Conservation (phyloP, 30 jellyfish, hydroid and myxozoan genomes). For the Aurelia sp. region DNA sequence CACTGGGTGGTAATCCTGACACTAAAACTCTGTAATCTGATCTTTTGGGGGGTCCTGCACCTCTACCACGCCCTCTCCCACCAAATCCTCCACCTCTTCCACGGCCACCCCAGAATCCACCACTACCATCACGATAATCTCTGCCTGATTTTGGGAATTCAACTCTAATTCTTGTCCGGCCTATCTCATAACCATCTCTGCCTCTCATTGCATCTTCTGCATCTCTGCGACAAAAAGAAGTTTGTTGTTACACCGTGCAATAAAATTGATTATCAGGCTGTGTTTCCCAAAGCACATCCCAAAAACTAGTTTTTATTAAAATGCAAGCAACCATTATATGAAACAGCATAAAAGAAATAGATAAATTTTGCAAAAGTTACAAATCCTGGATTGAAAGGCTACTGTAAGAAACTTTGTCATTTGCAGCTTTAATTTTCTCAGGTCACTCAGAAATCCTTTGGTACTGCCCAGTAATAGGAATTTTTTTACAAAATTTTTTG, state of each 20-base stretch:
- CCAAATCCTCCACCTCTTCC: slow-evolving; percentile 67
- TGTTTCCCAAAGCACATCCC: too few species aligned
- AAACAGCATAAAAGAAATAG: too few species aligned
- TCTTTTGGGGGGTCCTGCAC: slow-evolving; percentile 95
- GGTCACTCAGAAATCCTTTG: too few species aligned
- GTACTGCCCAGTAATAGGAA: too few species aligned
- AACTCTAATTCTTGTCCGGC: slow-evolving; percentile 79
- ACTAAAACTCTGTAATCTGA: slow-evolving; percentile 89
- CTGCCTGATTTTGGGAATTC: slow-evolving; percentile 88
- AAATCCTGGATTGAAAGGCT: too few species aligned
- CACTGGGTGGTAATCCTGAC: slow-evolving; percentile 96
- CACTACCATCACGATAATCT: slow-evolving; percentile 59
- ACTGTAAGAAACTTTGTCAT: too few species aligned
- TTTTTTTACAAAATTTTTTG: too few species aligned
- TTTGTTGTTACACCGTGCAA: background rate
- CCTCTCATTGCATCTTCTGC: slow-evolving; percentile 98
- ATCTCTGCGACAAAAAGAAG: slow-evolving; percentile 71
- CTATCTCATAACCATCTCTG: slow-evolving; percentile 94
- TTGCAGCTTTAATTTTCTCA: too few species aligned
- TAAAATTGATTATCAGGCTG: too few species aligned
- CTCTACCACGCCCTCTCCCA: slow-evolving; percentile 80
- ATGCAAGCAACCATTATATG: too few species aligned
- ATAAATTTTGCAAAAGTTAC: too few species aligned
- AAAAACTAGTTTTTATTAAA: too few species aligned
- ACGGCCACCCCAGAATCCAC: slow-evolving; percentile 58